phyloP scores from a whole-genome alignment of 2,888 invertebrate species.

The Caenorhabditis uteleia region DNA sequence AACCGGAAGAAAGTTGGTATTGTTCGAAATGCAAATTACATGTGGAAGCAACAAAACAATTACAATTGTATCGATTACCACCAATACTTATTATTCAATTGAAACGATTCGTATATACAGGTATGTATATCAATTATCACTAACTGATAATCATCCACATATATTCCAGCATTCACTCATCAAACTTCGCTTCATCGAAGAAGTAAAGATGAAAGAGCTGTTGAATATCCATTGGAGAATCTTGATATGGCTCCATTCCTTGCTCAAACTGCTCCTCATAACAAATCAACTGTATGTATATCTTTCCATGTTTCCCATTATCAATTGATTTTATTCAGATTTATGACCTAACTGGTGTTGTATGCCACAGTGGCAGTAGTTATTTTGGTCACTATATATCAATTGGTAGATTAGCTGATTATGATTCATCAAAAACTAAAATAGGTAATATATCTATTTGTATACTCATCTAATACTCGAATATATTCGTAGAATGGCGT shows the following conservation, averaged over 20 bases:
- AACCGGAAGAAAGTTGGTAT: conserved; percentile 73
- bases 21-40: conserved; percentile 58
- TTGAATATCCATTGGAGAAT: conserved; percentile 63
- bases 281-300: conserved; percentile 37
- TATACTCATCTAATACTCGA: conserved; percentile 3
- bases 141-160: background rate
- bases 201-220: conserved; percentile 56
- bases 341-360: conserved; percentile 74
- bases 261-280: conserved; percentile 53
- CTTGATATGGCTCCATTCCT: conserved; percentile 56
- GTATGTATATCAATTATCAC: conserved; percentile 16
- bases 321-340: conserved; percentile 47
- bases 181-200: conserved; percentile 48
- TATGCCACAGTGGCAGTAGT: conserved; percentile 70
- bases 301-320: background rate
- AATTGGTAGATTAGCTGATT: conserved; percentile 71
- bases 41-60: conserved; percentile 70
- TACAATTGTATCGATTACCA: conserved; percentile 70
- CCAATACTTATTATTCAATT: conserved; percentile 70
- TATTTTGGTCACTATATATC: conserved; percentile 73
- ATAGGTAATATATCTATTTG: conserved; percentile 68
- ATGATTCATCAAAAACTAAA: conserved; percentile 69
- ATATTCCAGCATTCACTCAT: conserved; percentile 30
- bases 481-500: conserved; percentile 70
- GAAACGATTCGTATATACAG: conserved; percentile 71